Evolutionary conservation across 2,888 invertebrate species (phyloP), one percentile per base, ranked within the genome.

Genomic region (Pyralis farinalis): DNA sequence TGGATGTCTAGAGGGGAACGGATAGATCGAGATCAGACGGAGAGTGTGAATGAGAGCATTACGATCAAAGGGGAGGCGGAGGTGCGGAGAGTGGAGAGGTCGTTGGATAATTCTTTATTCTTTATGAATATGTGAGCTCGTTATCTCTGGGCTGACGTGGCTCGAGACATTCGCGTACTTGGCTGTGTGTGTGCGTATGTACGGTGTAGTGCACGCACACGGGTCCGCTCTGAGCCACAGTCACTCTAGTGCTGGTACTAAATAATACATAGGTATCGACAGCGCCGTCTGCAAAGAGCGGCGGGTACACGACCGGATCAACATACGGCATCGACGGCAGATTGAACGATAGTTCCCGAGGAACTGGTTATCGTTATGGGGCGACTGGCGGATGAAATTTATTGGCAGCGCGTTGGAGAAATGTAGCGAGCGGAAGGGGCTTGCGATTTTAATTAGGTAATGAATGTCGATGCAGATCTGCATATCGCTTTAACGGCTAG

Each of bases 341-440:
- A 88, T 88, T 87, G 87, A 88, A 87, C 88, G 88, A 88, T 88
- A 87, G 88, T 86, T 88, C 84, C 86, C 85, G 82, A 83, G 85
- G 87, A 88, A 88, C 88, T 84, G 87, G 88, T 88, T 87, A 87
- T 88, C 87, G 86, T 88, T 87, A 87, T 88, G 87, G 86, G 81
- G 71, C 83, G 87, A 84, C 82, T 85, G 86, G 84, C 85, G 83
- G 82, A 84, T 85, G 86, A 87, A 87, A 88, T 88, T 88, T 88
- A 88, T 88, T 87, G 85, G 85, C 85, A 86, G 81, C 74, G 83
- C 83, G 78, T 70, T 79, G 85, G 86, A 88, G 88, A 88, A 87
- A 87, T 88, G 88, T 87, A 84, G 87, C 88, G 84, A 82, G 81
- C 86, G 88, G 88, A 87, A 87, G 87, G 85, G 87, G 81, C 75